Evolutionary conservation across 1,140 invertebrate species (phyloP), one percentile per base, ranked within the genome.

Genomic region (Drosophila bipectinata): DNA sequence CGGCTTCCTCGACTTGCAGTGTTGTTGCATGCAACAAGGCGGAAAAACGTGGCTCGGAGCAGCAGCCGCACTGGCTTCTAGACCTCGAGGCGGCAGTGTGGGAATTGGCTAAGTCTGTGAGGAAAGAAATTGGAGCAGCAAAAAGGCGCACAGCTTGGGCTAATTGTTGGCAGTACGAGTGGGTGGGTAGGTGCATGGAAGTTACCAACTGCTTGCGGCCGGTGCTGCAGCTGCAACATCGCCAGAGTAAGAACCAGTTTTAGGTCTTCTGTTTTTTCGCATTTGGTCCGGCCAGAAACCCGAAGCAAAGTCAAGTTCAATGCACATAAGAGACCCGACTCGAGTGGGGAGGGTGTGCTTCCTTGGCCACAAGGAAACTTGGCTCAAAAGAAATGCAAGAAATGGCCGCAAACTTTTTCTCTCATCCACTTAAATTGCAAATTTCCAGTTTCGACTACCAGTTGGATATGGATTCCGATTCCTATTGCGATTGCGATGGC

Each of bases 351-450:
- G 21, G 24, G 18, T 5, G 8, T 2, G 28, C 56, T 78, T 72
- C 54, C 74, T 52, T 54, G 37, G 72, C 55, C 58, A 64, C 59
- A 68, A 66, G 69, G 62, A 78, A 82, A 78, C 61, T 60, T 55
- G 71, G 37, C 57, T 75, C 53, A 78, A 82, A 82, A 66, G 69
- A 82, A 82, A 82, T 82, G 79, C 72, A 55, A 39, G 41, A 74
- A 82, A 82, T 82, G 72, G 79, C 69, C 41, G 56, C 74, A 83
- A 83, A 73, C 60, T 75, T 75, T 68, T 72, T 83, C 34, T 83
- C 28, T 44, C 79, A 82, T 59, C 79, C 79, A 83, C 81, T 83
- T 83, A 83, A 83, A 79, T 83, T 83, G 79, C 79, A 83, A 82
- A 83, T 79, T 83, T 83, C 79, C 79, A 78, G 79, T 83, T 83